phyloP scores from a whole-genome alignment of 92 coral and sea anemone species.

The Galaxea fascicularis region DNA sequence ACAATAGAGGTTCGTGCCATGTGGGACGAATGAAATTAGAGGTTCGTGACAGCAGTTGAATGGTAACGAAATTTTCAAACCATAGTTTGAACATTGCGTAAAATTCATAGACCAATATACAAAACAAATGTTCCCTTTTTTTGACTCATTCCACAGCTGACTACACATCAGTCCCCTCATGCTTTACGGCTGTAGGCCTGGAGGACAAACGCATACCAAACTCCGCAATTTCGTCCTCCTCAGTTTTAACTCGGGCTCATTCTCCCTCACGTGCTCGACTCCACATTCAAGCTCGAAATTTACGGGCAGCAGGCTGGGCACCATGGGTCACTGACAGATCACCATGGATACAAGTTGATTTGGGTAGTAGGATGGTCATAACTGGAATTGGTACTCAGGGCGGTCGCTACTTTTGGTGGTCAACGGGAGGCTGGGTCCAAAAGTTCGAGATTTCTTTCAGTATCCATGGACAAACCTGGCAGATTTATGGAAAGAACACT shows the following conservation, averaged over 20 bases:
- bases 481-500: slow-evolving; percentile 38
- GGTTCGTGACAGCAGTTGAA: too few relatives aligned
- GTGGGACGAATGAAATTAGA: too few relatives aligned
- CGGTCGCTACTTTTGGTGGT: slow-evolving; percentile 61
- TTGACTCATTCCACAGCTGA: not conserved
- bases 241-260: slow-evolving; percentile 48
- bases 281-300: slow-evolving; percentile 26
- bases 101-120: not conserved
- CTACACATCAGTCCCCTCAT: slow-evolving; percentile 18
- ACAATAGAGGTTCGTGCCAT: too few relatives aligned
- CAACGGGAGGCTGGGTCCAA: slow-evolving; percentile 61
- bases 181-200: slow-evolving; percentile 66
- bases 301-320: slow-evolving; percentile 66
- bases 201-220: slow-evolving; percentile 61
- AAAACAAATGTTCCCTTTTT: not conserved
- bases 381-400: slow-evolving; percentile 73
- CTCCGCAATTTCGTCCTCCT: slow-evolving; percentile 61
- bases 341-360: slow-evolving; percentile 69
- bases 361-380: slow-evolving; percentile 48
- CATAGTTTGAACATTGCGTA: too few relatives aligned
- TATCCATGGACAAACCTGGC: slow-evolving; percentile 56
- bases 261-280: slow-evolving; percentile 62
- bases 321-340: slow-evolving; percentile 46
- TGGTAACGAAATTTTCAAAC: too few relatives aligned
- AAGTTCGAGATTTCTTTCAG: slow-evolving; percentile 63